Evolutionary conservation across 2,888 invertebrate genomes (phyloP), one percentile per base, ranked within the genome.

Genomic region (Copidosoma aretas): DNA sequence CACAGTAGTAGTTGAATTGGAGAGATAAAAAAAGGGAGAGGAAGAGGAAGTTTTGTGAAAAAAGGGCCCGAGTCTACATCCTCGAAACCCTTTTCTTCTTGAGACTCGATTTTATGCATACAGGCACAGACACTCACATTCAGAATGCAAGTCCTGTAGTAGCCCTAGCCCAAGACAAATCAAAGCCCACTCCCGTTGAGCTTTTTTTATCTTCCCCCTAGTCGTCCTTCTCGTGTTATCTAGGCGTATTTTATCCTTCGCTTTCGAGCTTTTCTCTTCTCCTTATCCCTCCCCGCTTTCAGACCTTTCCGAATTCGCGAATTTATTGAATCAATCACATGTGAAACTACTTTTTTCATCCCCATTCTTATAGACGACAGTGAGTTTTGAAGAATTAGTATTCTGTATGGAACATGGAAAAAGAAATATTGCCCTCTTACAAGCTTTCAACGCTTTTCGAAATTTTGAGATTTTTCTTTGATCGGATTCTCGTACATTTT

Each of bases 241-340:
- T 41, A 56, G 32, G n/a, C 32, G n/a, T n/a, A n/a, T n/a, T 25
- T 21, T 14, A 51, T 51, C 49, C 46, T 22, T 57, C 32, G n/a
- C 41, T 17, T 41, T 10, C 57, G 32, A 12, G 49, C 32, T 21
- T n/a, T 25, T 39, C 43, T 24, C 41, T 14, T 43, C 15, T 19
- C 22, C 14, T 32, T 24, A 19, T 46, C 17, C 49, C 32, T 54
- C 22, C 22, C 21, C 19, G 10, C 22, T 43, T 12, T 12, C n/a
- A n/a, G n/a, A 10, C 65, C 25, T 41, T 49, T 54, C 39, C 60
- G 54, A 66, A 49, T 56, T 49, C 59, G 49, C 58, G 58, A 54
- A 65, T 69, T 65, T 62, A 65, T 62, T 65, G 65, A 62, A 65
- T 69, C 65, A 66, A 66, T 66, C 60, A 49, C 51, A 15, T 51